phyloP scores from a whole-genome alignment of 2,888 invertebrate genomes.

The Agrotis clavis region DNA sequence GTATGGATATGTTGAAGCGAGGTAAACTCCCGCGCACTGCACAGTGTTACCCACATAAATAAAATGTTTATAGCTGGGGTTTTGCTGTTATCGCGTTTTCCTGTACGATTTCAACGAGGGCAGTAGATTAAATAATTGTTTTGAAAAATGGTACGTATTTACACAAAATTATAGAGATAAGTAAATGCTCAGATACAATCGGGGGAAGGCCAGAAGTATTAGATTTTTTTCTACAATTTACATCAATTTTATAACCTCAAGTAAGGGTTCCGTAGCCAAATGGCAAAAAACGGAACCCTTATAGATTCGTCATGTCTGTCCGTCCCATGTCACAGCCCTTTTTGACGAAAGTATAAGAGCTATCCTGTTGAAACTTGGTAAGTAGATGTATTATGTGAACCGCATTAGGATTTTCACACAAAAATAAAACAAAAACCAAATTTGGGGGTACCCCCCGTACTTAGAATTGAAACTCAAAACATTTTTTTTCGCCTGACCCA shows the following conservation, averaged over 20 bases:
- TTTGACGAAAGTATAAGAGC: no score
- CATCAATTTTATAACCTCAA: background rate
- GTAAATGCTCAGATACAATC: background rate
- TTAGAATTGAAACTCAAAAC: no score
- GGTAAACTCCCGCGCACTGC: slow-evolving; percentile 45
- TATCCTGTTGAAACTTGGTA: no score
- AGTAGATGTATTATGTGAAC: no score
- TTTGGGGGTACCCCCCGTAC: no score
- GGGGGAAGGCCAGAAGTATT: background rate
- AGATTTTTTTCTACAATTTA: background rate
- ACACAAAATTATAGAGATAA: background rate
- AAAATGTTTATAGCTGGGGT: slow-evolving; percentile 25
- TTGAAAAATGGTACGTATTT: background rate
- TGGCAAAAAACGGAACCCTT: no score
- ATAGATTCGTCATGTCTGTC: no score
- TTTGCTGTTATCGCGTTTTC: slow-evolving; percentile 48
- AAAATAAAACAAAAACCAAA: no score
- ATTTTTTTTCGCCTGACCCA: no score
- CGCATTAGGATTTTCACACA: no score
- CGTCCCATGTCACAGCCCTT: no score
- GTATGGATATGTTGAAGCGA: background rate
- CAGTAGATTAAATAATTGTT: slow-evolving; percentile 14
- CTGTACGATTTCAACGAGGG: slow-evolving; percentile 22
- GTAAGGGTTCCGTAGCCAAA: no score
- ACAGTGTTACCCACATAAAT: slow-evolving; percentile 35